phyloP scores from a whole-genome alignment of 2,797 vertebrate species.

The Melanogrammus aeglefinus region DNA sequence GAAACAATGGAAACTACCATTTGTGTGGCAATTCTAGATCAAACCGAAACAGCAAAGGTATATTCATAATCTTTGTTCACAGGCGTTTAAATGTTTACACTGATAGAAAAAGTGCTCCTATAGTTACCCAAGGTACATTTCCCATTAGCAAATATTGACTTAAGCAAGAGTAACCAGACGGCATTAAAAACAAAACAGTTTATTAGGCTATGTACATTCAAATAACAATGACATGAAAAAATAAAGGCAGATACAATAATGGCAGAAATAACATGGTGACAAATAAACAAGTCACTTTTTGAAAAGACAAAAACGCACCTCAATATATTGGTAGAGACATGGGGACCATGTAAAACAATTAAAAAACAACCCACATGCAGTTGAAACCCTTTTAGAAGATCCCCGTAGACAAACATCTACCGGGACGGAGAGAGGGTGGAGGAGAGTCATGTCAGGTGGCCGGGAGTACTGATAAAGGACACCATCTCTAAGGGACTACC shows the following conservation, averaged over 20 bases:
- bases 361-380: conserved; percentile 65
- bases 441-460: conserved; percentile 18
- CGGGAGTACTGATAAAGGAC: not conserved
- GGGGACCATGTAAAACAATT: conserved; percentile 57
- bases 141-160: not conserved
- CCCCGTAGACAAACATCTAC: conserved; percentile 62
- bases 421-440: conserved; percentile 35
- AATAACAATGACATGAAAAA: conserved; percentile 70
- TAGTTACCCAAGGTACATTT: not conserved
- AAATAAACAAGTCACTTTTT: conserved; percentile 64
- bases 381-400: conserved; percentile 58
- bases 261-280: conserved; percentile 67
- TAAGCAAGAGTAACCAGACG: conserved; percentile 36
- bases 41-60: too few relatives aligned
- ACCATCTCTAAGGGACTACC: not conserved
- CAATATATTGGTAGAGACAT: conserved; percentile 51
- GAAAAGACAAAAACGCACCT: conserved; percentile 50
- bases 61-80: too few relatives aligned
- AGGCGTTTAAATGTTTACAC: not conserved
- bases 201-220: conserved; percentile 77
- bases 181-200: conserved; percentile 76
- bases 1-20: not conserved
- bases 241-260: conserved; percentile 58
- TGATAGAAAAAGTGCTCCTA: not conserved
- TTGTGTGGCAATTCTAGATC: too few relatives aligned